Evolutionary conservation across 2,113 vertebrate species (phyloP).

Genomic region (Mixornis gularis): DNA sequence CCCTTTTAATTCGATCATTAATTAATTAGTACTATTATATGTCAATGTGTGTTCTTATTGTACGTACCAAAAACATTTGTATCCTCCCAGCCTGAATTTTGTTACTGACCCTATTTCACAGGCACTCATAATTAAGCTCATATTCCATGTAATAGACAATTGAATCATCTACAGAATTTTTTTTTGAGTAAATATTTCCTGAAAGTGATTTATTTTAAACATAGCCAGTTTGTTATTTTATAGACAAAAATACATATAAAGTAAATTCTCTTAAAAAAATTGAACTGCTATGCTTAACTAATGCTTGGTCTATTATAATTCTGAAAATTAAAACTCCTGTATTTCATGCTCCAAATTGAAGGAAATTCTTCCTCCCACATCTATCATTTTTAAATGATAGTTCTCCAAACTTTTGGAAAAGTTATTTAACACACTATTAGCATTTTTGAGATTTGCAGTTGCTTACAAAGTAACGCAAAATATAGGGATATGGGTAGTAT

Average conservation of each 20-base stretch:
- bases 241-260: background rate
- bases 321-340: background rate
- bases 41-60: background rate
- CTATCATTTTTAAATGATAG: background rate
- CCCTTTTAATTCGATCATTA: background rate
- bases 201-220: background rate
- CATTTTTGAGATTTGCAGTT: background rate
- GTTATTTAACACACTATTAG: background rate
- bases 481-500: fast-evolving
- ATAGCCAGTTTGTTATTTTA: background rate
- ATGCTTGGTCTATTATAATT: background rate
- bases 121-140: background rate
- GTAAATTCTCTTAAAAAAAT: background rate
- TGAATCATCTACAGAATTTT: background rate
- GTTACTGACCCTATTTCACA: background rate
- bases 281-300: background rate
- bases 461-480: background rate
- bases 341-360: background rate
- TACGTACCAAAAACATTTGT: background rate
- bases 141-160: background rate
- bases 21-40: background rate
- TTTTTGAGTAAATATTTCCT: background rate
- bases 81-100: background rate
- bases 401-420: background rate
- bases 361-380: background rate